Conservation (phyloP, 2,888 invertebrate genomes). For the Rhagonycha fulva region DNA sequence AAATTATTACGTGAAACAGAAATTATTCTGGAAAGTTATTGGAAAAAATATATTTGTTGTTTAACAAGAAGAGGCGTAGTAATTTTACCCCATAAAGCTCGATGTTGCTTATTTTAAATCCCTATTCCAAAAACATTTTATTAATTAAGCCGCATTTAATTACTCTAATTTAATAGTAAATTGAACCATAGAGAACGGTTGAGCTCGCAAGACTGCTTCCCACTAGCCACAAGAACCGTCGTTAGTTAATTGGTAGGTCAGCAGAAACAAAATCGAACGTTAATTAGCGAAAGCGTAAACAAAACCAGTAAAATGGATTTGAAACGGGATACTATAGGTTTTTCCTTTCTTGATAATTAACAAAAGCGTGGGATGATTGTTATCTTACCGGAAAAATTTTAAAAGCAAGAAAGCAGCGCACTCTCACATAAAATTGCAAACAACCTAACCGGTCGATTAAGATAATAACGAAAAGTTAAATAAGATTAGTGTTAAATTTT, state of each 20-base stretch:
- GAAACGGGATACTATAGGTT: constrained; percentile 15
- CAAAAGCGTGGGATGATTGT: neutral
- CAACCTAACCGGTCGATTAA: neutral
- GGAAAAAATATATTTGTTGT: neutral
- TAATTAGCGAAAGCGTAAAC: constrained; percentile 36
- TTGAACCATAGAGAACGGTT: neutral
- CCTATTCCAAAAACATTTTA: neutral
- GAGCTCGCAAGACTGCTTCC: neutral
- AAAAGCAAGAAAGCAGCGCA: neutral
- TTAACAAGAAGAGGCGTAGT: neutral
- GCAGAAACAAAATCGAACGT: constrained; percentile 38
- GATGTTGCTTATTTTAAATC: neutral
- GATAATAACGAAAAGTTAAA: neutral
- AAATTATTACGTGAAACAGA: neutral
- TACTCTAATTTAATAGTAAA: neutral
- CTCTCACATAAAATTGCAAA: neutral
- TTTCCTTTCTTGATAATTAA: neutral
- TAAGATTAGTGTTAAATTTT: neutral
- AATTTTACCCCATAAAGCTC: neutral
- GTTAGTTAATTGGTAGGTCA: constrained; percentile 39
- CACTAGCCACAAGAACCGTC: constrained; percentile 16
- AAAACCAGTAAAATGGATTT: constrained; percentile 20
- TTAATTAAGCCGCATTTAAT: neutral
- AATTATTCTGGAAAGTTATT: neutral
- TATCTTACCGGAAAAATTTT: neutral